Evolutionary conservation across 1,140 invertebrate species (phyloP).

Genomic region (Eueides isabella): DNA sequence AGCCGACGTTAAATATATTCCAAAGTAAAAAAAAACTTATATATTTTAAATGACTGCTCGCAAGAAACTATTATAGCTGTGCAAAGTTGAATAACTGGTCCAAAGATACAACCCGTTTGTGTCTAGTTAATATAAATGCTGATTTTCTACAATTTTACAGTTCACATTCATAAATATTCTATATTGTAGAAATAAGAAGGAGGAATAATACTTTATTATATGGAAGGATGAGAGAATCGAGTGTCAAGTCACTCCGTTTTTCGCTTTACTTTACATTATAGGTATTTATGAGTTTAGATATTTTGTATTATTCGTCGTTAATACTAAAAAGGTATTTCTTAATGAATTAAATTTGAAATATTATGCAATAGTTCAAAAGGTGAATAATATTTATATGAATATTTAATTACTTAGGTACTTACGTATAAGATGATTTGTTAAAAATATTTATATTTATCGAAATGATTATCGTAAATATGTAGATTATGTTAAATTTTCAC

Average conservation of each 20-base stretch:
- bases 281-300: too few relatives aligned
- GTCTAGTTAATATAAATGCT: background rate
- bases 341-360: too few relatives aligned
- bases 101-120: background rate
- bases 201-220: too few relatives aligned
- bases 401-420: background rate
- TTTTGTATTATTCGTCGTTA: too few relatives aligned
- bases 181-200: too few relatives aligned
- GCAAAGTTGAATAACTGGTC: slow-evolving; percentile 11
- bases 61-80: background rate
- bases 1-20: background rate
- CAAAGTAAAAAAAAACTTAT: background rate
- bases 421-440: background rate
- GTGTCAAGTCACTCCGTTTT: too few relatives aligned
- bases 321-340: too few relatives aligned
- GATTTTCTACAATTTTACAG: background rate
- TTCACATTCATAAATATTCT: background rate
- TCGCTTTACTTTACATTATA: too few relatives aligned
- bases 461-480: too few relatives aligned
- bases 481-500: too few relatives aligned
- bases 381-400: background rate
- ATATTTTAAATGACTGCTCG: slow-evolving; percentile 1
- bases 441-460: background rate
- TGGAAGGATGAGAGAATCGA: too few relatives aligned
- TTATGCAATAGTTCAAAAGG: slow-evolving; percentile 6